Evolutionary conservation across 2,888 invertebrate genomes (phyloP).

Genomic region (Chaetogeoica ovagalla): DNA sequence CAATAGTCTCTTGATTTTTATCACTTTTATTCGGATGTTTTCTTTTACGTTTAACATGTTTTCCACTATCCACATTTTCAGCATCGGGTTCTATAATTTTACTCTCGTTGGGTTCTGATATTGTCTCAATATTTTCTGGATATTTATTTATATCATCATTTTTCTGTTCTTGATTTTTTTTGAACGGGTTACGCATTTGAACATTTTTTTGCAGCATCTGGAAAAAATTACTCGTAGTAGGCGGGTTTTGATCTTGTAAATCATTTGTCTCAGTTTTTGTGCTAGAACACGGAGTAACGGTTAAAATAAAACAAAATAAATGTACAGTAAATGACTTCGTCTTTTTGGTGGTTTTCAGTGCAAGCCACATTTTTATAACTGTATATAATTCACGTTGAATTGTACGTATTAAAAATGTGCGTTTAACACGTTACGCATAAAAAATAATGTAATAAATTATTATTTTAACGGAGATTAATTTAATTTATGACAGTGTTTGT

Average conservation of each 20-base stretch:
- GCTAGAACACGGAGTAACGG: background rate
- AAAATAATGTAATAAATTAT: background rate
- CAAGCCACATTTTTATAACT: slow-evolving; percentile 17
- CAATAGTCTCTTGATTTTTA: too few species aligned
- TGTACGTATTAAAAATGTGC: background rate
- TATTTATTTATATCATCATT: too few species aligned
- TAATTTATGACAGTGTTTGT: background rate
- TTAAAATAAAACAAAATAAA: background rate
- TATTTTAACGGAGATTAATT: background rate
- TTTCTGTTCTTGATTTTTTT: too few species aligned
- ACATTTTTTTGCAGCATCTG: too few species aligned
- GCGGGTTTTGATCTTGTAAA: too few species aligned
- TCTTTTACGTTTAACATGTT: too few species aligned
- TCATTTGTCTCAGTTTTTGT: too few species aligned
- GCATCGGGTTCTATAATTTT: background rate
- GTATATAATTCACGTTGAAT: background rate
- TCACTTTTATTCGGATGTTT: too few species aligned
- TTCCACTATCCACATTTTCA: background rate
- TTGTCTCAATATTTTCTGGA: too few species aligned
- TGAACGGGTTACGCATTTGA: too few species aligned
- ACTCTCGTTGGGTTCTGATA: too few species aligned
- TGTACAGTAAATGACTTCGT: background rate
- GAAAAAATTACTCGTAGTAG: too few species aligned
- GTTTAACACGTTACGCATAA: background rate
- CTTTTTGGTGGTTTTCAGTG: background rate